These are phyloP conservation scores for Mycetomoellerius zeteki DNA, from an alignment of 1,140 invertebrate genomes.

Conservation along the genomic window DNA sequence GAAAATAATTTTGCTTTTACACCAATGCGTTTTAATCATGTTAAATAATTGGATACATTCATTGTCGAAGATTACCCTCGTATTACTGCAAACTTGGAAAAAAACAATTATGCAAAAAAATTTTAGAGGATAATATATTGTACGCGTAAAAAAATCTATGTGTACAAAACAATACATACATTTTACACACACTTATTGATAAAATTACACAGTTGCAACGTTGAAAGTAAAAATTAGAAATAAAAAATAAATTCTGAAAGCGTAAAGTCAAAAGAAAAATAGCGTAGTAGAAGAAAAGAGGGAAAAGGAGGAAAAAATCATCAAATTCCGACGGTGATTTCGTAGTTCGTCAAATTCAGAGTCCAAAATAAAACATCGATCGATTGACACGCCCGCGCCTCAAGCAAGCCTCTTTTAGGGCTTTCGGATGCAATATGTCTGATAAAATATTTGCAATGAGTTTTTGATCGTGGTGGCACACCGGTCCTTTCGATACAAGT, in stretches of 20 bases:
- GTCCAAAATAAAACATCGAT: constrained; percentile 6
- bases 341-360: background rate
- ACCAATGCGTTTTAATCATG: constrained; percentile 9
- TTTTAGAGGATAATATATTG: background rate
- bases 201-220: background rate
- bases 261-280: background rate
- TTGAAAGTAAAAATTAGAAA: background rate
- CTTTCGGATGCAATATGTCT: constrained; percentile 60
- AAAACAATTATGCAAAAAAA: constrained; percentile 19
- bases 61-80: background rate
- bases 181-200: background rate
- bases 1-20: constrained; percentile 25
- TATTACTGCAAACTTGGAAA: background rate
- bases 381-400: background rate
- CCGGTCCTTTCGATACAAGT: constrained; percentile 68
- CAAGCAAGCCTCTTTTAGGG: constrained; percentile 50
- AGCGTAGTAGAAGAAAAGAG: background rate
- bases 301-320: background rate
- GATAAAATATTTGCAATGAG: constrained; percentile 67
- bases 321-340: background rate
- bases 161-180: background rate
- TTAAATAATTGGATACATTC: constrained; percentile 9
- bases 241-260: background rate
- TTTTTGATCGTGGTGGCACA: constrained; percentile 68
- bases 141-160: background rate